Evolutionary conservation across 2,797 vertebrate species (phyloP).

Genomic region (Rhinichthys osculus): DNA sequence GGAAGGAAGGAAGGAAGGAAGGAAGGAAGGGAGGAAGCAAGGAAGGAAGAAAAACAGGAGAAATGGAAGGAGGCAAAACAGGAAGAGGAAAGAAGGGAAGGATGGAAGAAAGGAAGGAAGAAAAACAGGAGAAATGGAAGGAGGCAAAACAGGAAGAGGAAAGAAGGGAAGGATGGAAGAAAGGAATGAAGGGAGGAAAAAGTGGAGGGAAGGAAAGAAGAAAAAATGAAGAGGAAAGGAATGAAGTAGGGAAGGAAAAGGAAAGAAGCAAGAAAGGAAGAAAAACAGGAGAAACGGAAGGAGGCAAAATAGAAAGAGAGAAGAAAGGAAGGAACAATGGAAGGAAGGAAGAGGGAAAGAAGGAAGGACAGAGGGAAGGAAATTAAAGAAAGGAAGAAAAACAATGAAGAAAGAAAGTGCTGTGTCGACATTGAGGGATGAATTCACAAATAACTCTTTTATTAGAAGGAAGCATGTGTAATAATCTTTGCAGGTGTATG

Average conservation of each 20-base stretch:
- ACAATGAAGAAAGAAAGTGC: not conserved
- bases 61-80: too few relatives aligned
- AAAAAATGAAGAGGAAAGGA: not conserved
- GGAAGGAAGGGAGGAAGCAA: not conserved
- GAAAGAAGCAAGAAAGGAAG: not conserved
- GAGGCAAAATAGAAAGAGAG: not conserved
- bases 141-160: not conserved
- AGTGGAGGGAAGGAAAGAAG: not conserved
- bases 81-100: not conserved
- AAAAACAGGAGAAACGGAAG: not conserved
- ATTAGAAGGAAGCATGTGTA: slow-evolving; percentile 41
- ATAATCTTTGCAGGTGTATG: slow-evolving; percentile 31
- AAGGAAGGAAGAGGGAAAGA: not conserved
- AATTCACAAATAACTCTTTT: slow-evolving; percentile 38
- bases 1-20: not conserved
- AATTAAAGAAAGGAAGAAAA: not conserved
- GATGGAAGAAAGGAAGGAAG: not conserved
- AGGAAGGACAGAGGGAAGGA: not conserved
- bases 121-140: too few relatives aligned
- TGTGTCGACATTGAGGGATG: slow-evolving; percentile 38
- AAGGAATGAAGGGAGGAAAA: not conserved
- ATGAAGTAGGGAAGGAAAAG: not conserved
- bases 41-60: too few relatives aligned
- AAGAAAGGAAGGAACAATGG: not conserved
- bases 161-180: not conserved